These are phyloP conservation scores for Triplophysa siluroides DNA, from an alignment of 2,113 vertebrate genomes.

Conservation along the genomic window DNA sequence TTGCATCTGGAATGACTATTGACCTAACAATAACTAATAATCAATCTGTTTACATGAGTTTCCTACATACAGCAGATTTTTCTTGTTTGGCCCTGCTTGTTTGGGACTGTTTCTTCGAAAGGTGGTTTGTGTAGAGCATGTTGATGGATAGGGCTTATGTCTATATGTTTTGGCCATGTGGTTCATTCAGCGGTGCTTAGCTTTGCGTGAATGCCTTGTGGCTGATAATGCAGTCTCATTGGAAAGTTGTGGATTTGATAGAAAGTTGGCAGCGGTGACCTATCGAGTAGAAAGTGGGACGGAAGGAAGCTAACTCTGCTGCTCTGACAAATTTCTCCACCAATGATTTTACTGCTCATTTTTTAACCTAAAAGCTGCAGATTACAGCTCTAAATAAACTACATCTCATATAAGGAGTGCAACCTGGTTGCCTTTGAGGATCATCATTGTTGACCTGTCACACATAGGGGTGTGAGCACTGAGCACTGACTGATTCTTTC, in stretches of 20 bases:
- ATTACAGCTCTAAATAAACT: too few relatives aligned
- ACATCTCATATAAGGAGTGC: too few relatives aligned
- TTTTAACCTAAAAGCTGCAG: too few relatives aligned
- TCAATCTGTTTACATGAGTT: background rate
- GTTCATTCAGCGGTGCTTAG: background rate
- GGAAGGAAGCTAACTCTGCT: constrained; percentile 22
- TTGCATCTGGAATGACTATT: constrained; percentile 17
- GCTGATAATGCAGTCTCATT: constrained; percentile 3
- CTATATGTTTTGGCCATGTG: background rate
- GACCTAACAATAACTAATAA: background rate
- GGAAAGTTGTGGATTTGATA: constrained; percentile 16
- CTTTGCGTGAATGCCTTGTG: constrained; percentile 8
- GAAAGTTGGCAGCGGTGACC: constrained; percentile 10
- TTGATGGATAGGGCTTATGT: background rate
- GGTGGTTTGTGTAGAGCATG: background rate
- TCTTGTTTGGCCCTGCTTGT: background rate
- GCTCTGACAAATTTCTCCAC: constrained; percentile 19
- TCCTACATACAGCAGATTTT: background rate
- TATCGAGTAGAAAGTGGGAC: background rate
- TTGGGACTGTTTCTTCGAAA: background rate
- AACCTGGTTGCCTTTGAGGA: too few relatives aligned
- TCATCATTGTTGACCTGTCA: too few relatives aligned
- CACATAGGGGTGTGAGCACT: too few relatives aligned
- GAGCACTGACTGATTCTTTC: too few relatives aligned
- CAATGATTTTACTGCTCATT: too few relatives aligned